These are phyloP conservation scores for Drosophila sturtevanti DNA, from an alignment of 1,140 invertebrate genomes.

Conservation along the genomic window DNA sequence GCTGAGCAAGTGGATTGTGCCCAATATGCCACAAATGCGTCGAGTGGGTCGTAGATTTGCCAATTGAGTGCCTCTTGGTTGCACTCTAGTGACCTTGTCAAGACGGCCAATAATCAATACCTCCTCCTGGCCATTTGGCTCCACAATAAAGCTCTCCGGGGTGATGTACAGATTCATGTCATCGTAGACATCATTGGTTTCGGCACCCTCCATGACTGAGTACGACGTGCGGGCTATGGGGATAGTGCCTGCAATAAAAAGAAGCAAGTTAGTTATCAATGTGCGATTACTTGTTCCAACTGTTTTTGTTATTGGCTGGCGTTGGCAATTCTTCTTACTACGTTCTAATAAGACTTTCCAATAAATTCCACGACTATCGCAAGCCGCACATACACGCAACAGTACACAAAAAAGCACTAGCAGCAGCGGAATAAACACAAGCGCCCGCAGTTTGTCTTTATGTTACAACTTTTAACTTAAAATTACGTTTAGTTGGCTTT, in stretches of 20 bases:
- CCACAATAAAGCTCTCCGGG: slow-evolving; percentile 89
- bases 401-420: neutral
- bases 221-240: neutral
- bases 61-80: slow-evolving; percentile 78
- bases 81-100: slow-evolving; percentile 87
- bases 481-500: slow-evolving; percentile 2
- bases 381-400: slow-evolving; percentile 3
- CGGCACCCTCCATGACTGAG: slow-evolving; percentile 44
- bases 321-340: slow-evolving; percentile 1
- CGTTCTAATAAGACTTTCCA: neutral
- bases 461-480: slow-evolving; percentile 5
- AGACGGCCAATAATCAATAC: slow-evolving; percentile 89
- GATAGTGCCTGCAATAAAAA: neutral
- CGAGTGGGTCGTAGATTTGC: slow-evolving; percentile 84
- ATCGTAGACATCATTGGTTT: slow-evolving; percentile 84
- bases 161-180: slow-evolving; percentile 87
- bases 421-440: neutral
- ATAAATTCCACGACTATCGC: slow-evolving; percentile 1
- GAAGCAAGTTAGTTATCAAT: neutral
- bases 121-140: slow-evolving; percentile 86
- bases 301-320: neutral
- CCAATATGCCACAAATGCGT: slow-evolving; percentile 94
- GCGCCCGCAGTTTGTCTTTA: neutral
- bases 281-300: neutral
- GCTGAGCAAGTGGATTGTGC: slow-evolving; percentile 92